Base-by-base conservation (phyloP, 2,797 vertebrate species). In the Perodicticus potto region DNA sequence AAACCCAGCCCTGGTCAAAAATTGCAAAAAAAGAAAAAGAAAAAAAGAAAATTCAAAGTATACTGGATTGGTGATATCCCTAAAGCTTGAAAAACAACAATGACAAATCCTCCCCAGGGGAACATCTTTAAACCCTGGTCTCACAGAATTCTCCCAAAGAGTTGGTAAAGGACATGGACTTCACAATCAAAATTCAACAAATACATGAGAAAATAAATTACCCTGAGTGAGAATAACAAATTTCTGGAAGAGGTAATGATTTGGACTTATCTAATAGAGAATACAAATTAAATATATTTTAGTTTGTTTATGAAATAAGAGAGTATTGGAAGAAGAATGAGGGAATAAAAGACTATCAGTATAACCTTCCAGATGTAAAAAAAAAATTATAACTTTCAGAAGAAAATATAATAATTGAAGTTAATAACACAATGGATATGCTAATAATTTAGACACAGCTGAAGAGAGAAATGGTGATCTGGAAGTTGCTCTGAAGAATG, bases 401-500 rank as follows among this genome's bases (percentile, higher is more conserved):
- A 86, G 77, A 87, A 82, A 93, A 74, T n/a, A 29, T 83, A 74
- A 57, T 43, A 43, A 80, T 57, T 76, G 40, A 89, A 81, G 85
- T 95, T 37, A 84, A n/a, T 19, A 69, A 81, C 53, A 77, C 49
- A 65, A 43, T 86, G 16, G n/a, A 43, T 92, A 19, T 34, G 29
- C 34, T 53, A 65, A 34, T 85, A 89, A 89, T 63, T 55, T 93
- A 73, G 74, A 76, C 25, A 57, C 17, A 43, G n/a, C 9, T 82
- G 69, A 92, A 86, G 82, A 83, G 78, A 86, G 25, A 81, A 89
- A 70, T 85, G 65, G 32, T 65, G 40, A 57, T 91, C 27, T 65
- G 61, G 32, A 94, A 70, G 67, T 82, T 91, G 53, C 32, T 72
- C 67, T 89, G 80, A 93, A 85, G 81, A 94, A 89, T 92, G 69